Evolutionary conservation across 1,140 invertebrate species (phyloP), one percentile per base, ranked within the genome.

Genomic region (Mactra quadrangularis): DNA sequence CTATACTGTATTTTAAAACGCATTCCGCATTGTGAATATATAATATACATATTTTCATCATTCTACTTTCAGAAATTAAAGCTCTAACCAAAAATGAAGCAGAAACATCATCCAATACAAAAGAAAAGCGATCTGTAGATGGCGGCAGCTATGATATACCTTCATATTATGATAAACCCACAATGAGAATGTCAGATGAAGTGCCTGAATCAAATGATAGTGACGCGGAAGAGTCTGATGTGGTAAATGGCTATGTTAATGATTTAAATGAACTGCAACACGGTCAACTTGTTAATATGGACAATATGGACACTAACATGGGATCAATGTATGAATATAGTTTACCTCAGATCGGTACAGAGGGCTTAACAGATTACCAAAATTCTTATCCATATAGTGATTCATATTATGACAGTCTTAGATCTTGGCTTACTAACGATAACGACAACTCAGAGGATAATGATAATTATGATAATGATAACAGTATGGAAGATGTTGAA

Each of bases 131-230:
- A 35, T 9, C 13, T 55, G 22, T n/a, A 25, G 59, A 55, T 68
- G 50, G 11, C 55, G 64, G 64, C 27, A 62, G 33, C 60, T 78
- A 41, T 62, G 47, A 9, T 60, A 19, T 25, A 62, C 29, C 60
- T 27, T 59, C 64, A 9, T 78, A 68, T 38, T 78, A 78, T 45
- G 76, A 59, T 0, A 78, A 78, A 59, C 45, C 59, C 41, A 68
- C 76, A 4, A 22, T 29, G 17, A 47, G 53, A n/a, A 17, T 41
- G 31, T 17, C 60, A 11, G 38, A n/a, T 29, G 55, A 31, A 11
- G 4, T 57, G 4, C 70, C 27, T 22, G 31, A 41, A 1, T 4
- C 0, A 7, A 47, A 35, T 29, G 19, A 53, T 52, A 45, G 17
- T 50, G 41, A 76, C 17, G 31, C 7, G 0, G 35, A 25, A 1